Base-by-base conservation (phyloP, 2,797 vertebrate species). In the Gymnodraco acuticeps region DNA sequence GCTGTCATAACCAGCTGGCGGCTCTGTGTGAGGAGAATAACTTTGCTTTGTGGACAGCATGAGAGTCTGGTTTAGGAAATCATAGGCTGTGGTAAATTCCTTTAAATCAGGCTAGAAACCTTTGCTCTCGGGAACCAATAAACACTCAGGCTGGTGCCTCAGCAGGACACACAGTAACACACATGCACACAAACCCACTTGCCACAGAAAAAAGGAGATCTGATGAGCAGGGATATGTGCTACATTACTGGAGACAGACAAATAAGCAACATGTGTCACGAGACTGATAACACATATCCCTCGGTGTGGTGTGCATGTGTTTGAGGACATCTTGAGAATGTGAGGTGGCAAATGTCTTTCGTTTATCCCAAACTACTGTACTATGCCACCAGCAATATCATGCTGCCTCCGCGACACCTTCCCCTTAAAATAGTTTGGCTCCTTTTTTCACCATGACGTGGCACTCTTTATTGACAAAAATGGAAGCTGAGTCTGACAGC, bases 211-310 rank as follows among this genome's bases (percentile, higher is more conserved):
- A 86, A 81, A 87, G 87, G 83, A 89, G 81, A 55, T 67, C 73
- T 86, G 89, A 94, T 92, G 87, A 95, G 94, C 90, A 86, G 93
- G 92, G 93, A 91, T 88, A 91, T 85, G 91, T 69, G 73, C 83
- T 78, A 86, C 89, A 93, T 94, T 94, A 93, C 80, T 76, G 81
- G 81, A 87, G 89, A 90, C 89, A 94, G 94, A 95, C 86, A 92
- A 94, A 88, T 86, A 66, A 78, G 69, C 87, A 75, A 88, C 75
- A 88, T 19, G 74, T 90, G 93, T 87, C 87, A 86, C 64, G 20
- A 71, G 20, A 71, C 73, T 3, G 71, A 86, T 94, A 94, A 90
- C 78, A 77, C 54, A 72, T 58, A 69, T 85, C 67, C 70, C 58
- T 74, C 13, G 4, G 58, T 66, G 65, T 64, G 55, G 50, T 45